These are phyloP conservation scores for Drosophila macrospina DNA, from an alignment of 2,888 invertebrate species.

Conservation along the genomic window DNA sequence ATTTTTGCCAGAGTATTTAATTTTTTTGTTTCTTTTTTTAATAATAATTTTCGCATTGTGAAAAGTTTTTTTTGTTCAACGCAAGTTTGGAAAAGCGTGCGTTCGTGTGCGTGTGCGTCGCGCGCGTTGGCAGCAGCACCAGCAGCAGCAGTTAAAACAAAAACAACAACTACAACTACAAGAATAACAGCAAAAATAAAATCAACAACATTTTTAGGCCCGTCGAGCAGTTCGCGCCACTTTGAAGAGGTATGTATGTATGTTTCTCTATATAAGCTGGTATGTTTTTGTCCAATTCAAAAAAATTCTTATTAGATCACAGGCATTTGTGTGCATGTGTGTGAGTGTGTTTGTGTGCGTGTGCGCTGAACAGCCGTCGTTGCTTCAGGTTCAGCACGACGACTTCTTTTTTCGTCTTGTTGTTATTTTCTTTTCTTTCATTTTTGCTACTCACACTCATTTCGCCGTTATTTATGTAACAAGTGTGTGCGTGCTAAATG, in stretches of 20 bases:
- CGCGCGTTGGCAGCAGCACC: constrained; percentile 48
- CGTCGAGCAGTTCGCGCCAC: constrained; percentile 72
- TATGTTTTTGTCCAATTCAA: constrained; percentile 60
- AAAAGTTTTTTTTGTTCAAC: constrained; percentile 48
- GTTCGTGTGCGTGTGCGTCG: constrained; percentile 51
- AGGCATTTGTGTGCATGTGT: constrained; percentile 47
- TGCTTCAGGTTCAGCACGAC: constrained; percentile 71
- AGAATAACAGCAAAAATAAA: constrained; percentile 41
- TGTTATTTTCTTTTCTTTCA: constrained; percentile 47
- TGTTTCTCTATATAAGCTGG: constrained; percentile 14
- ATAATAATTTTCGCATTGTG: constrained; percentile 74
- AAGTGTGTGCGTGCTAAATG: constrained; percentile 79
- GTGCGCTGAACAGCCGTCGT: constrained; percentile 52
- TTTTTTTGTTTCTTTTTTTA: constrained; percentile 44
- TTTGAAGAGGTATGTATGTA: constrained; percentile 68
- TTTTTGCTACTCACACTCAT: constrained; percentile 68
- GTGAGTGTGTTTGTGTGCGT: constrained; percentile 26
- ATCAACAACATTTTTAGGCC: constrained; percentile 57
- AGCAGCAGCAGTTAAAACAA: constrained; percentile 42
- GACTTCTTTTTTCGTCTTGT: constrained; percentile 63
- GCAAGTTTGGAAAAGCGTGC: constrained; percentile 48
- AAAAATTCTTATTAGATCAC: constrained; percentile 67
- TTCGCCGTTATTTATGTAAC: constrained; percentile 83
- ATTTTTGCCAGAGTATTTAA: constrained; percentile 58
- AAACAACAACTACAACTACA: constrained; percentile 24